phyloP scores from a whole-genome alignment of 2,797 vertebrate species.

The Halcyon badia region DNA sequence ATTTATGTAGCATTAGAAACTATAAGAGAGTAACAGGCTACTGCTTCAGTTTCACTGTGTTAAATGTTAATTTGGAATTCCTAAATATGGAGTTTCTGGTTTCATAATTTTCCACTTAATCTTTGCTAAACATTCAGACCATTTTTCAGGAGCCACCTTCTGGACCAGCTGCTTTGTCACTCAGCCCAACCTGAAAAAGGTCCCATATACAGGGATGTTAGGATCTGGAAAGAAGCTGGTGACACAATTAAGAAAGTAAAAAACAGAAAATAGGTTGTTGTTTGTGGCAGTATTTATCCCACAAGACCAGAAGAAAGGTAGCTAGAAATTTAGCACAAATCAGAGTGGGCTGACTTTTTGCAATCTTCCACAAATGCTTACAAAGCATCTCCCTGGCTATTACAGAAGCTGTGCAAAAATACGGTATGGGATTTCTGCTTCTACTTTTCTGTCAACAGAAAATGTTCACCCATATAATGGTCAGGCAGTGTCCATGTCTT shows the following conservation, averaged over 20 bases:
- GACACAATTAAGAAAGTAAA: not conserved
- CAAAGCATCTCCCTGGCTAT: not conserved
- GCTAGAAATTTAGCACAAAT: not conserved
- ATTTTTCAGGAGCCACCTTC: not conserved
- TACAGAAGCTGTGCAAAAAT: not conserved
- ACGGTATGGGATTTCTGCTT: not conserved
- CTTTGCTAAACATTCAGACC: not conserved
- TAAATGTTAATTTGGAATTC: not conserved
- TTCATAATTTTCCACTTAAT: not conserved
- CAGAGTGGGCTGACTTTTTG: not conserved
- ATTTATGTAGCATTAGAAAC: not conserved
- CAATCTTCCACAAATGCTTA: not conserved
- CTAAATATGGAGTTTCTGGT: not conserved
- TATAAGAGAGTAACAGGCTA: not conserved
- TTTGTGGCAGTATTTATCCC: not conserved
- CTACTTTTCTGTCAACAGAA: not conserved
- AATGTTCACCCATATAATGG: not conserved
- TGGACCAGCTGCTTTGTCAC: not conserved
- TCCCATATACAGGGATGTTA: fast-evolving
- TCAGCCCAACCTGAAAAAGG: not conserved
- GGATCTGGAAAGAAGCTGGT: not conserved
- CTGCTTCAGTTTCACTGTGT: not conserved
- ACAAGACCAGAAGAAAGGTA: not conserved
- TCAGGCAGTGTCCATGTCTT: not conserved
- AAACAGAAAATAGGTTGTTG: not conserved